Conservation (phyloP, 2,113 vertebrate genomes). For the Amia ocellicauda region DNA sequence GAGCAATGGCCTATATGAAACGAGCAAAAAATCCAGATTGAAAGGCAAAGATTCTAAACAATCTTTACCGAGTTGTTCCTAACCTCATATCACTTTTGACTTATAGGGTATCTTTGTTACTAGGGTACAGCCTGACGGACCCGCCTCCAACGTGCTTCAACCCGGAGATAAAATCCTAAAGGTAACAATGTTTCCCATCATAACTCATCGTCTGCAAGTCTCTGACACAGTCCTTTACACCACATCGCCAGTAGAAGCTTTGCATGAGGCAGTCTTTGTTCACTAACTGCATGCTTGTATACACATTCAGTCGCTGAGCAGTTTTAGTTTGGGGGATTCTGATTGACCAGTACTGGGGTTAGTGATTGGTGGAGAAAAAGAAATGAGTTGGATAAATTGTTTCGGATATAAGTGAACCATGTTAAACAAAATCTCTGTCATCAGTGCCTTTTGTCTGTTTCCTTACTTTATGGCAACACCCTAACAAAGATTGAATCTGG, state of each 20-base stretch:
- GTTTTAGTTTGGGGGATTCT: too few species aligned
- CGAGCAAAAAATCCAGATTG: constrained; percentile 29
- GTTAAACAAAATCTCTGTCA: too few species aligned
- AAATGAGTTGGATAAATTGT: too few species aligned
- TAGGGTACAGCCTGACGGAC: constrained; percentile 99
- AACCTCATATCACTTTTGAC: constrained; percentile 99
- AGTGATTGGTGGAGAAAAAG: too few species aligned
- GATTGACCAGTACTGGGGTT: too few species aligned
- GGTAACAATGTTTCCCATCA: constrained; percentile 66
- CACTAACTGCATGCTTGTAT: constrained; percentile 33
- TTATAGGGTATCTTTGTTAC: constrained; percentile 99
- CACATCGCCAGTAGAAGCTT: constrained; percentile 36
- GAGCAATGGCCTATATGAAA: too few species aligned
- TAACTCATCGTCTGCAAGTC: constrained; percentile 30
- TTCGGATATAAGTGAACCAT: too few species aligned
- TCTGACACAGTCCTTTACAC: constrained; percentile 23
- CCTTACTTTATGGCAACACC: too few species aligned
- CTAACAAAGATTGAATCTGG: constrained; percentile 34
- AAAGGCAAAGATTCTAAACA: constrained; percentile 80
- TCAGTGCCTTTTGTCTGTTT: too few species aligned
- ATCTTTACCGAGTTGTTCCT: constrained; percentile 76
- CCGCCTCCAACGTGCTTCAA: constrained; percentile 85
- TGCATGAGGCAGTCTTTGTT: constrained; percentile 41
- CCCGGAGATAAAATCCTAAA: constrained; percentile 98
- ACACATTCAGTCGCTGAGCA: too few species aligned